phyloP scores from a whole-genome alignment of 2,797 vertebrate genomes.

The Ceryle rudis region DNA sequence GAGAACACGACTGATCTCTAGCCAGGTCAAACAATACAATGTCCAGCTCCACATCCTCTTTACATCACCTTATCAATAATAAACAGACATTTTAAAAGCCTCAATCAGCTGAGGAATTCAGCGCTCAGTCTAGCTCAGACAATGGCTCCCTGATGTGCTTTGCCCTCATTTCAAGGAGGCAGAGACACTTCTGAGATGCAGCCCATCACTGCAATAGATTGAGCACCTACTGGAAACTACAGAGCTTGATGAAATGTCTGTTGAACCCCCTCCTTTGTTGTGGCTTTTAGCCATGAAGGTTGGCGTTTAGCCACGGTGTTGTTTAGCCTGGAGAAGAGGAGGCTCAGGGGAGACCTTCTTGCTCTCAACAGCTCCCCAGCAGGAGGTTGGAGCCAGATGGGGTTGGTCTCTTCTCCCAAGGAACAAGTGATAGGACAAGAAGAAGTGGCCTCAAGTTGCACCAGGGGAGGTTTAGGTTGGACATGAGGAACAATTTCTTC shows the following conservation, averaged over 20 bases:
- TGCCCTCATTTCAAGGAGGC: neutral
- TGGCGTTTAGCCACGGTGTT: neutral
- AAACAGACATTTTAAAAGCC: neutral
- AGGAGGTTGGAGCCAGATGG: neutral
- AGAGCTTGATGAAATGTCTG: neutral
- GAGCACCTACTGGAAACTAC: neutral
- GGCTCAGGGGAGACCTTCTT: neutral
- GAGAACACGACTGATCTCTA: conserved; percentile 11
- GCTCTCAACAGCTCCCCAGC: neutral
- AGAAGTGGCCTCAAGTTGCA: neutral
- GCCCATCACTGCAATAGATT: neutral
- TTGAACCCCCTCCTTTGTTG: neutral
- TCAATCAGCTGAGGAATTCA: neutral
- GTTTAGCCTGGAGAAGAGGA: neutral
- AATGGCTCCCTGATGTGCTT: neutral
- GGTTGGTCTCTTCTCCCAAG: neutral
- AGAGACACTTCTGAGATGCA: neutral
- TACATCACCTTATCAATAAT: neutral
- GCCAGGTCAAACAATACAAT: conserved; percentile 31
- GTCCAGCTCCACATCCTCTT: neutral
- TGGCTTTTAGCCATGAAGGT: neutral
- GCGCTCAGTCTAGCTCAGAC: neutral
- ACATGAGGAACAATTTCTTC: neutral
- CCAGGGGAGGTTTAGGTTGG: neutral
- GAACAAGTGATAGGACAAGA: neutral